Evolutionary conservation across 2,113 vertebrate genomes (phyloP).

Genomic region (Prunella fulvescens): DNA sequence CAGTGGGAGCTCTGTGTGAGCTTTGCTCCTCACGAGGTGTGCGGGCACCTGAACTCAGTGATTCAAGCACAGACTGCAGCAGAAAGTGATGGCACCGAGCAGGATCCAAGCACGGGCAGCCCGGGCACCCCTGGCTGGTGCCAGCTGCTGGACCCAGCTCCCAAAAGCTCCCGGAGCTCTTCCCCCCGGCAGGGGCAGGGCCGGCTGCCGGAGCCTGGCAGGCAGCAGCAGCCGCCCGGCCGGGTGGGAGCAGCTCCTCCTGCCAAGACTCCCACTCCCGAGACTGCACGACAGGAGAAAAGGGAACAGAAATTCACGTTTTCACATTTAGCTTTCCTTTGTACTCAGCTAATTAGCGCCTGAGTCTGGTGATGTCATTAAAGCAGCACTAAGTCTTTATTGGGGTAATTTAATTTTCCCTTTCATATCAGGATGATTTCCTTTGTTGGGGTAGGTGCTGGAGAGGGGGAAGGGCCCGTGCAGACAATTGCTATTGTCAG

Average conservation of each 20-base stretch:
- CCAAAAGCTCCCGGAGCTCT: neutral
- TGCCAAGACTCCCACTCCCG: constrained; percentile 23
- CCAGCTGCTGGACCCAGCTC: neutral
- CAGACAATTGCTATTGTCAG: constrained; percentile 63
- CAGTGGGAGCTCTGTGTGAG: neutral
- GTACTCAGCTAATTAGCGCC: constrained; percentile 68
- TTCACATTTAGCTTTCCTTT: constrained; percentile 69
- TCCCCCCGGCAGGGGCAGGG: neutral
- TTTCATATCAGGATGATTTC: constrained; percentile 72
- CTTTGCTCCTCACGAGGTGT: accelerated
- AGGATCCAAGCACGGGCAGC: neutral
- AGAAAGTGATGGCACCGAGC: neutral
- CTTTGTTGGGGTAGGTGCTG: constrained; percentile 65
- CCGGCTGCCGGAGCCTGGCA: neutral
- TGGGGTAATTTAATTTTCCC: constrained; percentile 74
- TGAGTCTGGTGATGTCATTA: constrained; percentile 72
- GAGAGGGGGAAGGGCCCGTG: constrained; percentile 18
- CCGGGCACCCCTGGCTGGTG: accelerated
- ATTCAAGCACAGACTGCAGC: neutral
- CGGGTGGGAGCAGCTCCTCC: neutral
- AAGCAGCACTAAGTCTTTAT: constrained; percentile 68
- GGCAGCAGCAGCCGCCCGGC: accelerated
- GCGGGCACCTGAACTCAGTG: neutral
- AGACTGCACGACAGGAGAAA: constrained; percentile 19
- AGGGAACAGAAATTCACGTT: constrained; percentile 62